A percentile compares a stretch with the other conserved stretches of the same genome.
Conservation (phyloP, 1,140 invertebrate species). For the Cherax destructor region DNA sequence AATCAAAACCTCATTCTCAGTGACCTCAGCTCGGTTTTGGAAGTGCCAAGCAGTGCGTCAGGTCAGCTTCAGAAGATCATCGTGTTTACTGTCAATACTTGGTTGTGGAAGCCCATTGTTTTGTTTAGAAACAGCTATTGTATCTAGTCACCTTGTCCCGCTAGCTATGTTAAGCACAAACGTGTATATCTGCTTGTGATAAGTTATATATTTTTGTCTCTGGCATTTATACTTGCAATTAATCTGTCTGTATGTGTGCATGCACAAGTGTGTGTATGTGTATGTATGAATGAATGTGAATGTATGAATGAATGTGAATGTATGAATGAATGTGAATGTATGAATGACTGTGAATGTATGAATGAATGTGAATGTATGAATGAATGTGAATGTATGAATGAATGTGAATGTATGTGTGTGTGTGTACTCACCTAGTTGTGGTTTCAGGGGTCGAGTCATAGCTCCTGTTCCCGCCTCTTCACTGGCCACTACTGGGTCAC, state of each 20-base stretch:
- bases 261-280: background rate
- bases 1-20: background rate
- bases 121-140: background rate
- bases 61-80: background rate
- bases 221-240: background rate
- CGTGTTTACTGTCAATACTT: background rate
- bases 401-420: background rate
- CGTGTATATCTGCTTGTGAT: background rate
- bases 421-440: no score
- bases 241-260: background rate
- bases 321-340: background rate
- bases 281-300: background rate
- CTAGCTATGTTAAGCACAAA: background rate
- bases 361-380: background rate
- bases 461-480: no score
- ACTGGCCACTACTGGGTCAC: no score
- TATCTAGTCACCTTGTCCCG: constrained; percentile 3
- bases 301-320: background rate
- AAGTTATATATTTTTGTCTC: background rate
- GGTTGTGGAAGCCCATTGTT: constrained; percentile 3
- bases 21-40: background rate
- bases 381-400: background rate
- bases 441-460: no score
- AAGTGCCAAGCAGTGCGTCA: background rate
- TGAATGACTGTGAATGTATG: background rate